phyloP scores from a whole-genome alignment of 1,140 invertebrate species.

The Lycorma delicatula region DNA sequence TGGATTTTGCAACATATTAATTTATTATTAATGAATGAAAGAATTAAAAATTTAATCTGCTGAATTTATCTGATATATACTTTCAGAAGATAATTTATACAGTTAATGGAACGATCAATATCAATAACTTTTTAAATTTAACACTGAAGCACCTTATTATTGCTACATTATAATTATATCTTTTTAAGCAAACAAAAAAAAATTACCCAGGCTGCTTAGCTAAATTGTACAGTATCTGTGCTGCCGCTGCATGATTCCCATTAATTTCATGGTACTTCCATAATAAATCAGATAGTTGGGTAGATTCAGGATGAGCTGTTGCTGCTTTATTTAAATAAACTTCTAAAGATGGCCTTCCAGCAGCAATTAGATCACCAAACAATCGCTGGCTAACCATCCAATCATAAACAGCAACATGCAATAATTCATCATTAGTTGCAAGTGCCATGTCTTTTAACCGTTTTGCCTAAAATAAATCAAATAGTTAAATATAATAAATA shows the following conservation, averaged over 20 bases:
- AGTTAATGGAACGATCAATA: too few relatives aligned
- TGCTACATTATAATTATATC: too few relatives aligned
- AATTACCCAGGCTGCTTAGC: constrained; percentile 70
- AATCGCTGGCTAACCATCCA: constrained; percentile 81
- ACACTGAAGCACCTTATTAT: too few relatives aligned
- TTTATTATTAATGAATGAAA: too few relatives aligned
- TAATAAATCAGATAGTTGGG: constrained; percentile 64
- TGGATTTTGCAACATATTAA: too few relatives aligned
- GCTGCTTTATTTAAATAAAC: constrained; percentile 25
- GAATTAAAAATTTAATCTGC: too few relatives aligned
- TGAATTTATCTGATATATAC: too few relatives aligned
- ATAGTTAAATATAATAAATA: too few relatives aligned
- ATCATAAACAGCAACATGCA: constrained; percentile 85
- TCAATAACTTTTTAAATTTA: too few relatives aligned
- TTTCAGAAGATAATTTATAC: too few relatives aligned
- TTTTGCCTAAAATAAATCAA: too few relatives aligned
- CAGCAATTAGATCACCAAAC: constrained; percentile 65
- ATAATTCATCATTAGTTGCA: constrained; percentile 60
- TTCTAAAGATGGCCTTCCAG: constrained; percentile 63
- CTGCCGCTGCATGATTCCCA: constrained; percentile 86
- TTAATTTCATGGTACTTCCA: constrained; percentile 95
- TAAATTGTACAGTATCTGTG: constrained; percentile 78
- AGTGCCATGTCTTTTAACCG: constrained; percentile 8
- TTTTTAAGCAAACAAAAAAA: too few relatives aligned
- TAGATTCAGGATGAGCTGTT: constrained; percentile 34